These are phyloP conservation scores for Pantherophis guttatus DNA, from an alignment of 2,113 vertebrate genomes.

Conservation along the genomic window DNA sequence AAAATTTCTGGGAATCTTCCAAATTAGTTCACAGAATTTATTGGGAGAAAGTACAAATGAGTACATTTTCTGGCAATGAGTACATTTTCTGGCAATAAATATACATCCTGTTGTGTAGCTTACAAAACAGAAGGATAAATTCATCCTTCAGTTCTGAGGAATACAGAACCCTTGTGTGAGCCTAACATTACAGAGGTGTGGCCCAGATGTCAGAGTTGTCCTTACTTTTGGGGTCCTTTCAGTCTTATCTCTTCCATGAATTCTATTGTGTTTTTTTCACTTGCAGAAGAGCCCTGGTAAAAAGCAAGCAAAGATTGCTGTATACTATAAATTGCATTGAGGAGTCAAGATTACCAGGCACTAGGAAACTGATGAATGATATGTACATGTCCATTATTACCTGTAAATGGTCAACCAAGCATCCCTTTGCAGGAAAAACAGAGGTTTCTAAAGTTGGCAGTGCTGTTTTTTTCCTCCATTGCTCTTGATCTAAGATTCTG, in stretches of 20 bases:
- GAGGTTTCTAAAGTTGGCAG: background rate
- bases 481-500: background rate
- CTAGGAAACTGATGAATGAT: background rate
- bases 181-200: background rate
- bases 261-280: rapidly evolving
- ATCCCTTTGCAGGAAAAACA: background rate
- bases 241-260: background rate
- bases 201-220: background rate
- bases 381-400: conserved; percentile 9
- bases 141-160: background rate
- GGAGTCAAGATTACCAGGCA: background rate
- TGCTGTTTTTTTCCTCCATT: background rate
- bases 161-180: background rate
- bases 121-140: background rate
- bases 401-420: background rate
- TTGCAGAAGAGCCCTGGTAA: background rate
- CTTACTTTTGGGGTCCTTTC: background rate
- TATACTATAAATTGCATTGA: background rate
- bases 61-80: background rate
- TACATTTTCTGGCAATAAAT: background rate
- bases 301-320: background rate
- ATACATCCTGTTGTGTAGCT: background rate
- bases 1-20: background rate
- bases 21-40: background rate
- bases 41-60: background rate